phyloP scores from a whole-genome alignment of 2,113 vertebrate genomes.

The Tragelaphus scriptus region DNA sequence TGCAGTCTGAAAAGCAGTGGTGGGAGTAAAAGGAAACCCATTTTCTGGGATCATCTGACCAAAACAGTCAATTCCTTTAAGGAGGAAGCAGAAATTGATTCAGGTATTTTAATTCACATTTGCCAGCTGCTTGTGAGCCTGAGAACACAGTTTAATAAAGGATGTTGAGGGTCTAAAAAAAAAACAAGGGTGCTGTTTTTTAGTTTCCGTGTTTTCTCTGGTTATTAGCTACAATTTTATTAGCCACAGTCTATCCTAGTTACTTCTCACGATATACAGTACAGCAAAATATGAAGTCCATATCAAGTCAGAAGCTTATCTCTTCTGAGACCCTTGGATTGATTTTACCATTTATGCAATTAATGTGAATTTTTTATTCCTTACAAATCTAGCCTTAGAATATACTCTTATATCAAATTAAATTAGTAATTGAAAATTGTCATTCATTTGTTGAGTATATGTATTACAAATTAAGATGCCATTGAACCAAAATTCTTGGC shows the following conservation, averaged over 20 bases:
- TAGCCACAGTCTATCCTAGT: background rate
- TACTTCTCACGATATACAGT: background rate
- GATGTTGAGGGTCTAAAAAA: background rate
- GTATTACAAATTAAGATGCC: conserved; percentile 27
- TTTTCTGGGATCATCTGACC: background rate
- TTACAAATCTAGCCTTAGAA: conserved; percentile 4
- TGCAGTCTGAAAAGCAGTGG: conserved; percentile 12
- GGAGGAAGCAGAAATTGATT: background rate
- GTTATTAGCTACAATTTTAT: background rate
- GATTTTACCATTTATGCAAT: background rate
- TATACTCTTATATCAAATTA: background rate
- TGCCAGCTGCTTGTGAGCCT: background rate
- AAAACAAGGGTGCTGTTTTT: background rate
- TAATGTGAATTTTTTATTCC: background rate
- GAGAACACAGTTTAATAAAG: conserved; percentile 1
- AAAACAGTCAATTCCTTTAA: background rate
- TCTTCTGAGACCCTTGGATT: background rate
- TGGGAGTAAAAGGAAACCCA: background rate
- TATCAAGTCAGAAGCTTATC: background rate
- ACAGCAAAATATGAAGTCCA: background rate
- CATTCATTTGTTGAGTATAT: conserved; percentile 29
- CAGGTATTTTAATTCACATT: background rate
- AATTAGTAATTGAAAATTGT: background rate
- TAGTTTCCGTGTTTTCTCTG: background rate
- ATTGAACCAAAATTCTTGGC: conserved; percentile 7